Base-by-base conservation (phyloP, 2,888 invertebrate species). In the Stramonita haemastoma region DNA sequence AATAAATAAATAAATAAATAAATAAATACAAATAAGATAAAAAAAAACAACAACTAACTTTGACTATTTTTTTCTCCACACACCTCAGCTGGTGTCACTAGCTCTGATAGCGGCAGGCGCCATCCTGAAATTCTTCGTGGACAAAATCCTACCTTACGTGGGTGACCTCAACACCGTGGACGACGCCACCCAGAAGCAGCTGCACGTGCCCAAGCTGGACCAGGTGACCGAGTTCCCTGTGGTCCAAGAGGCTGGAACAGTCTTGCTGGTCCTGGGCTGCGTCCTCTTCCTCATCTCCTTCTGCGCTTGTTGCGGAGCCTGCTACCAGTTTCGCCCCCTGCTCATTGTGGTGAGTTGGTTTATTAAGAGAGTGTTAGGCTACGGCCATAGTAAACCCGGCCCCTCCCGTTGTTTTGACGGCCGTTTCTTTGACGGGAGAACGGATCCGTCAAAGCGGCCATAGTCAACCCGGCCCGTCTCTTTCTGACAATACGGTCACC, bases 261-360 rank as follows among this genome's bases (percentile, higher is more conserved):
- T 84, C 1, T 19, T 99, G 93, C 98, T 99, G 93, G 97, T 98
- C 88, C 97, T 98, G 22, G 99, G 99, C 56, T 96, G 97, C 57
- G 97, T 98, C 91, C 98, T 99, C 93, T 98, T 98, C 95, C 96
- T 98, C 86, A 98, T 99, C 32, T 98, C 98, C 87, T 99, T 99
- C 97, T 97, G 99, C 93, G 99, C 99, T 91, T 99, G 99, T 96
- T 99, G 99, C 94, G 99, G 99, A 60, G 99, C 99, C 2, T 91
- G 91, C 70, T 91, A 90, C 34, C 73, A 70, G 32, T 90, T 90
- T 57, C 87, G 90, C 26, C 87, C 86, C 66, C 89, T 92, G 46
- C 90, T 92, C 34, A 77, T 91, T n/a, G 56, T 90, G 79, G 92
- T 92, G 86, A 88, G 92, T n/a, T n/a, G n/a, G n/a, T n/a, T n/a